These are phyloP conservation scores for Drosophila diplacantha DNA, from an alignment of 2,888 invertebrate species.

Conservation along the genomic window DNA sequence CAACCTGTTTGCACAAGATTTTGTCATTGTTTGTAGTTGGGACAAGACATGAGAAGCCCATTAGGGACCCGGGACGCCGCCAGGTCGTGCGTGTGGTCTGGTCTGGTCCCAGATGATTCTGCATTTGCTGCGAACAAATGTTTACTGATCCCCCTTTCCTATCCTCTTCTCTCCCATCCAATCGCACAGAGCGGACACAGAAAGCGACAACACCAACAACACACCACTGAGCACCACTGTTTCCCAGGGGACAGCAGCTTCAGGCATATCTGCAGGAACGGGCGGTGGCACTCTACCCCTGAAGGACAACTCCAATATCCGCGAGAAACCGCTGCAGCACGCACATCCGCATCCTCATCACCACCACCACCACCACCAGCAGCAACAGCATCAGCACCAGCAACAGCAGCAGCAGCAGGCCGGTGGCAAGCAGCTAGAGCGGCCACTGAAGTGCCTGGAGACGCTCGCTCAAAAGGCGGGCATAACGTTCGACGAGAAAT, in stretches of 20 bases:
- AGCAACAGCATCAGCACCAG: conserved; percentile 58
- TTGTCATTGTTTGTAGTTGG: conserved; percentile 15
- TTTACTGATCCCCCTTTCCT: conserved; percentile 8
- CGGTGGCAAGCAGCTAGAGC: conserved; percentile 66
- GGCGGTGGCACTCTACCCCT: conserved; percentile 66
- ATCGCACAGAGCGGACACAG: conserved; percentile 72
- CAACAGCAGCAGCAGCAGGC: conserved; percentile 43
- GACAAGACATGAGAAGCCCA: conserved; percentile 21
- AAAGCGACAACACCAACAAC: conserved; percentile 60
- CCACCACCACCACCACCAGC: conserved; percentile 65
- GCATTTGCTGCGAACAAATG: conserved; percentile 15
- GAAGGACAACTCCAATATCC: conserved; percentile 77
- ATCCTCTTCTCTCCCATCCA: conserved; percentile 1
- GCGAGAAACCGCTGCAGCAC: conserved; percentile 60
- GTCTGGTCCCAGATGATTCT: conserved; percentile 4
- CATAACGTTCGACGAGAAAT: conserved; percentile 86
- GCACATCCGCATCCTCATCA: conserved; percentile 68
- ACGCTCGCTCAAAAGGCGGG: conserved; percentile 86
- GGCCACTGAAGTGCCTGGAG: conserved; percentile 84
- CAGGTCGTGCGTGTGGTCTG: conserved; percentile 14
- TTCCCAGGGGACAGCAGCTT: conserved; percentile 49
- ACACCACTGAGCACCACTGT: conserved; percentile 39
- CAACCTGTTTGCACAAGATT: conserved; percentile 19
- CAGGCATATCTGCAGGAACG: conserved; percentile 31
- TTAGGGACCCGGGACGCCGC: conserved; percentile 8